A percentile compares a stretch with the other conserved stretches of the same genome.
Conservation (phyloP, 1,140 invertebrate genomes). For the Andrena cerasifolii region DNA sequence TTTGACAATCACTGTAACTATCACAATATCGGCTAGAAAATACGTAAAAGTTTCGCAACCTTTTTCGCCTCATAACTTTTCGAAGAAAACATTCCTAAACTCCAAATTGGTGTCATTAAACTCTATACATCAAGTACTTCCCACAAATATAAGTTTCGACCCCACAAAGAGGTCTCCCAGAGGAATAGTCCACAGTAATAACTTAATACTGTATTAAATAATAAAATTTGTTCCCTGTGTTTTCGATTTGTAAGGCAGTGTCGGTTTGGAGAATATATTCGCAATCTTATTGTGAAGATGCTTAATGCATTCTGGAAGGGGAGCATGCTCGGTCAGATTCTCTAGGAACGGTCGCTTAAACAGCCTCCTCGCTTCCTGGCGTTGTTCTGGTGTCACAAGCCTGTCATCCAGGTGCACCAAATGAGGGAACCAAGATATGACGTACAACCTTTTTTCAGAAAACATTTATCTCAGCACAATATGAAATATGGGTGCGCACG, state of each 20-base stretch:
- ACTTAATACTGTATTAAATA: constrained; percentile 70
- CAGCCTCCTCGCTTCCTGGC: constrained; percentile 84
- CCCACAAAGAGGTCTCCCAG: too few relatives aligned
- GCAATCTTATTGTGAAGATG: constrained; percentile 71
- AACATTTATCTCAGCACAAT: background rate
- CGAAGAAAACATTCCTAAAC: too few relatives aligned
- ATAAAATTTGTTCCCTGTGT: constrained; percentile 65
- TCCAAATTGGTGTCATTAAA: too few relatives aligned
- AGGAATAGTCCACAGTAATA: too few relatives aligned
- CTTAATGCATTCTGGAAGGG: constrained; percentile 74
- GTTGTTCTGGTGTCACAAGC: constrained; percentile 84
- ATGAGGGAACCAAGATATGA: constrained; percentile 87
- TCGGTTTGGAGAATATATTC: constrained; percentile 67
- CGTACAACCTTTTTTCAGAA: constrained; percentile 83
- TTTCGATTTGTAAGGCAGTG: constrained; percentile 56
- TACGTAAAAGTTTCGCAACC: too few relatives aligned
- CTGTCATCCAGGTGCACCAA: constrained; percentile 87
- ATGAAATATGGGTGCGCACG: constrained; percentile 11
- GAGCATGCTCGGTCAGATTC: constrained; percentile 66
- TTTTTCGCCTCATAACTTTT: too few relatives aligned
- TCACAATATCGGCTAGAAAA: too few relatives aligned
- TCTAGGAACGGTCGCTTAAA: constrained; percentile 85
- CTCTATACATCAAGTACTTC: too few relatives aligned
- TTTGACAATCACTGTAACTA: too few relatives aligned
- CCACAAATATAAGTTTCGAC: too few relatives aligned